Evolutionary conservation across 2,113 vertebrate genomes (phyloP), one percentile per base, ranked within the genome.

Genomic region (Corydoras sp.): DNA sequence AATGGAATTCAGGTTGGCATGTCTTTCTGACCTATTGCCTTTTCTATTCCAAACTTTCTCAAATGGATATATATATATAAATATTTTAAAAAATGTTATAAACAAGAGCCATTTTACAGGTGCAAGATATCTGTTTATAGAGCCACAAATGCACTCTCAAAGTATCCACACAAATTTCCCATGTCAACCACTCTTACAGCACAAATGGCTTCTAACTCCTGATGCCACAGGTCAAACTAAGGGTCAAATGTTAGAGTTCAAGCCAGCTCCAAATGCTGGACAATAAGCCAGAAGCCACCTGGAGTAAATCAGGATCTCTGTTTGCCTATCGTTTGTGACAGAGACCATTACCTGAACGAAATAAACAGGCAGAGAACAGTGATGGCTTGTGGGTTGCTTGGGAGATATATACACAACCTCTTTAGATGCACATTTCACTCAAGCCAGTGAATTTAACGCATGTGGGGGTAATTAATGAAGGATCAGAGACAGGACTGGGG

Each of bases 271-370:
- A 84, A 79, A 62, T 82, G 77, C 76, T 69, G 86, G 88, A 88
- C 88, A 89, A 87, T 86, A 83, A 81, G 82, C 77, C 76, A 84
- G 83, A 81, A 81, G 76, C 76, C 88, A 90, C 86, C 88, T 90
- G 88, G 86, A 87, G 79, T 88, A 84, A 87, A 91, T 90, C 87
- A 88, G 82, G 10, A 59, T 75, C 67, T 56, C 49, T 69, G 80
- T 81, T 74, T 35, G 73, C 75, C 82, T 73, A 82, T 88, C 80
- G 79, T 66, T 83, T 71, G 30, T 88, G 87, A 88, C 88, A 87
- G 82, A 80, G 80, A 71, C 77, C 85, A 83, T 87, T 87, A 82
- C 76, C 0, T 58, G 78, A 74, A 81, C 83, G 80, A 86, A 83
- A 87, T 82, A 86, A 88, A 85, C 83, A 85, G 58, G 54, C 50